Evolutionary conservation across 1,140 invertebrate species (phyloP), one percentile per base, ranked within the genome.

Genomic region (Pogonomyrmex californicus): DNA sequence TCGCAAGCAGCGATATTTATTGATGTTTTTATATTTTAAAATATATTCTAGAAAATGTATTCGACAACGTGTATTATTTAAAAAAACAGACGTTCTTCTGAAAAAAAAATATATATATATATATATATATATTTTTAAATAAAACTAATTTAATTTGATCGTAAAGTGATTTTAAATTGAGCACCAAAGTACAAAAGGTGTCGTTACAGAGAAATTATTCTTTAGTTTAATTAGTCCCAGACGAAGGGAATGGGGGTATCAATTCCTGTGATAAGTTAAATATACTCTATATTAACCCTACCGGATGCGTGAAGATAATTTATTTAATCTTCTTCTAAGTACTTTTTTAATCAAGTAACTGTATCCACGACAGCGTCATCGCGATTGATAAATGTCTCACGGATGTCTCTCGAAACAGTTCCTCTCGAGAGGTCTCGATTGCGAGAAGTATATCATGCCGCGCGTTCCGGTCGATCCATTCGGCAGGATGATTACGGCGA

Each of bases 381-480:
- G 76, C 60, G 47, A 71, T 51, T 82, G 66, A 82, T 51, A 82
- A 73, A 60, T 71, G 51, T 33, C 47, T 73, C 51, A 58, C 65
- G 54, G 36, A 47, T 30, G 54, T 14, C n/a, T 14, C n/a, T 60
- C 49, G 63, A 41, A 41, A 41, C 68, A 56, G 68, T 49, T 73
- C 38, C 36, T 82, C 41, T 71, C 36, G 54, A 58, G 62, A 56
- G 36, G 30, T 82, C 65, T 68, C 66, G 66, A 71, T 71, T 68
- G 38, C 65, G 51, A 47, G 54, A 83, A 75, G 79, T 83, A 73
- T 62, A 75, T 83, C 68, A 70, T 73, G 41, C 66, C 66, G 47
- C 33, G 44, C 38, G 41, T 77, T n/a, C 47, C 65, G 65, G 70
- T 81, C 36, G 36, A 36, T 6, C 36, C 56, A 33, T 47, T 77